These are phyloP conservation scores for Hermatobates lingyangjiaoensis DNA, from an alignment of 1,140 invertebrate species.

Conservation along the genomic window DNA sequence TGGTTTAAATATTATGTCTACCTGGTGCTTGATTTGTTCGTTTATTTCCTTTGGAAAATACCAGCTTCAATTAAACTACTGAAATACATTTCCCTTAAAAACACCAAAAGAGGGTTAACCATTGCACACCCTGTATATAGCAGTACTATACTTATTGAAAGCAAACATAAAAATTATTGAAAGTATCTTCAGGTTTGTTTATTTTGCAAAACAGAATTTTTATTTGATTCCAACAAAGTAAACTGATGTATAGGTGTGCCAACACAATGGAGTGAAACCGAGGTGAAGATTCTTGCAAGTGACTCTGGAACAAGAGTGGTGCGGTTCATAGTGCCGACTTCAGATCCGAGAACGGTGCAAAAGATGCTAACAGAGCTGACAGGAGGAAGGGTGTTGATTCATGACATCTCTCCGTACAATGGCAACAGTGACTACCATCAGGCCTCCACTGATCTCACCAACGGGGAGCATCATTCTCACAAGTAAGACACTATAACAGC, in stretches of 20 bases:
- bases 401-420: conserved; percentile 47
- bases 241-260: conserved; percentile 43
- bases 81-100: too few relatives aligned
- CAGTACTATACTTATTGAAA: too few relatives aligned
- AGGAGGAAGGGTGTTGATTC: conserved; percentile 50
- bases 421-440: conserved; percentile 21
- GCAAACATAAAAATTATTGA: too few relatives aligned
- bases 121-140: too few relatives aligned
- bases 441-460: conserved; percentile 26
- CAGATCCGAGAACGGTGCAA: conserved; percentile 38
- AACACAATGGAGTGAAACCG: conserved; percentile 39
- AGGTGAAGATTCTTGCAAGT: conserved; percentile 45
- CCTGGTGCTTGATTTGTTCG: too few relatives aligned
- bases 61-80: too few relatives aligned
- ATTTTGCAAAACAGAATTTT: too few relatives aligned
- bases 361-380: conserved; percentile 52
- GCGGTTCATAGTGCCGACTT: conserved; percentile 55
- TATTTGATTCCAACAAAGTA: too few relatives aligned
- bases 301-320: conserved; percentile 45
- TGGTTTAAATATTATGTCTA: too few relatives aligned
- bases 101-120: too few relatives aligned
- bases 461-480: conserved; percentile 22
- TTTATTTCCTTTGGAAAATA: too few relatives aligned
- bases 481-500: conserved; percentile 14
- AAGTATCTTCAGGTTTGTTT: too few relatives aligned